Conservation (phyloP, 2,797 vertebrate genomes). For the Takifugu rubripes region DNA sequence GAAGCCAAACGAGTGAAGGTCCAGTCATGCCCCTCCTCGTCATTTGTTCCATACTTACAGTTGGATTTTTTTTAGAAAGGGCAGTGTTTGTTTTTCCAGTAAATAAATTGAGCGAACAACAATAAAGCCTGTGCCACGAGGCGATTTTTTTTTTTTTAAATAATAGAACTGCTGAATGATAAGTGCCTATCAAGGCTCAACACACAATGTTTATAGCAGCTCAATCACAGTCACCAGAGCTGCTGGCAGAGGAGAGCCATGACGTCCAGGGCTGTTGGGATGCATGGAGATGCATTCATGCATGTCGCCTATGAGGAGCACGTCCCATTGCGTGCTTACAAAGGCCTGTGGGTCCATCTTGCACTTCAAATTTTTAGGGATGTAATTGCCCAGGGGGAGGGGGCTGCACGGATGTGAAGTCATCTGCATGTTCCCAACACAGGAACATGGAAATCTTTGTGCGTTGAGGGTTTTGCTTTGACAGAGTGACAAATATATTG, state of each 20-base stretch:
- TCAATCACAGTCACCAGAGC: constrained; percentile 57
- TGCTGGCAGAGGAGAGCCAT: constrained; percentile 60
- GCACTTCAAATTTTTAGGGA: constrained; percentile 15
- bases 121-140: constrained; percentile 59
- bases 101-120: constrained; percentile 67
- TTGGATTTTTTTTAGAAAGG: constrained; percentile 40
- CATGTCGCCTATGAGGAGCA: constrained; percentile 12
- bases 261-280: constrained; percentile 64
- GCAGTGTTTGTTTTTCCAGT: constrained; percentile 55
- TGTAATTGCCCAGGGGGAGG: constrained; percentile 12
- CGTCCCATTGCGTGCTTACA: constrained; percentile 21
- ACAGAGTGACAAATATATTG: constrained; percentile 37
- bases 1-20: constrained; percentile 23
- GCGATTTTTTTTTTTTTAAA: constrained; percentile 64
- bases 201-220: constrained; percentile 57
- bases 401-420: constrained; percentile 28
- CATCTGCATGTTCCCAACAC: constrained; percentile 6
- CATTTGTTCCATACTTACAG: constrained; percentile 62
- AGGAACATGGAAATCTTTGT: constrained; percentile 24
- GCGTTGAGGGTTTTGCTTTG: constrained; percentile 11
- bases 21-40: constrained; percentile 38
- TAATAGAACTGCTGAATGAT: constrained; percentile 65
- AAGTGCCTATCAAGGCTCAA: constrained; percentile 69
- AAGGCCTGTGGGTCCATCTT: constrained; percentile 10
- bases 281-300: constrained; percentile 44